Conservation (phyloP, 64 coral and sea anemone genomes). For the Stichodactyla mertensii region DNA sequence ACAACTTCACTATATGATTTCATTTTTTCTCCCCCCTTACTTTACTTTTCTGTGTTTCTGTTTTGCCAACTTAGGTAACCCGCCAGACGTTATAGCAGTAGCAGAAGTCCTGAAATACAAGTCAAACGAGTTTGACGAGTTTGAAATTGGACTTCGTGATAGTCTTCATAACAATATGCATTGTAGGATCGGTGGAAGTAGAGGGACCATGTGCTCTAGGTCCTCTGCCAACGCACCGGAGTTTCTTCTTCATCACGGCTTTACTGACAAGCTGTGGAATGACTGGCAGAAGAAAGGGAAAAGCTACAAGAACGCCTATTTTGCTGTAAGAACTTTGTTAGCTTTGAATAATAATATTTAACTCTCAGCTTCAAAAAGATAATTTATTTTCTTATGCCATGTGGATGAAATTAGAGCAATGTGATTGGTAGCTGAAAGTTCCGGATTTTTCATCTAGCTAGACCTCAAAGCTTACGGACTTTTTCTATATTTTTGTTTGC, state of each 20-base stretch:
- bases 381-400: background rate
- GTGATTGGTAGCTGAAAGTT: too few relatives aligned
- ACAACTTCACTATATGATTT: too few relatives aligned
- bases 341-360: background rate
- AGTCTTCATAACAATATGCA: constrained; percentile 86
- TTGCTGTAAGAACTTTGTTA: background rate
- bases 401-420: too few relatives aligned
- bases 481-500: too few relatives aligned
- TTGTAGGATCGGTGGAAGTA: constrained; percentile 71
- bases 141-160: constrained; percentile 71
- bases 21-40: too few relatives aligned
- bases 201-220: constrained; percentile 71
- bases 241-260: constrained; percentile 78
- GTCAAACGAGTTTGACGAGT: constrained; percentile 48
- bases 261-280: constrained; percentile 79
- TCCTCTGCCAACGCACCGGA: constrained; percentile 79
- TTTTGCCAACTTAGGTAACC: constrained; percentile 42
- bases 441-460: too few relatives aligned
- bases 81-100: constrained; percentile 73
- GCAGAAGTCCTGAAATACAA: constrained; percentile 56
- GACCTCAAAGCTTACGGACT: too few relatives aligned
- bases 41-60: background rate
- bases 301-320: constrained; percentile 52
- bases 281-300: constrained; percentile 82
- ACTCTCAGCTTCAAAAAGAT: background rate